These are phyloP conservation scores for Lanius ludovicianus DNA, from an alignment of 2,113 vertebrate genomes.

Conservation along the genomic window DNA sequence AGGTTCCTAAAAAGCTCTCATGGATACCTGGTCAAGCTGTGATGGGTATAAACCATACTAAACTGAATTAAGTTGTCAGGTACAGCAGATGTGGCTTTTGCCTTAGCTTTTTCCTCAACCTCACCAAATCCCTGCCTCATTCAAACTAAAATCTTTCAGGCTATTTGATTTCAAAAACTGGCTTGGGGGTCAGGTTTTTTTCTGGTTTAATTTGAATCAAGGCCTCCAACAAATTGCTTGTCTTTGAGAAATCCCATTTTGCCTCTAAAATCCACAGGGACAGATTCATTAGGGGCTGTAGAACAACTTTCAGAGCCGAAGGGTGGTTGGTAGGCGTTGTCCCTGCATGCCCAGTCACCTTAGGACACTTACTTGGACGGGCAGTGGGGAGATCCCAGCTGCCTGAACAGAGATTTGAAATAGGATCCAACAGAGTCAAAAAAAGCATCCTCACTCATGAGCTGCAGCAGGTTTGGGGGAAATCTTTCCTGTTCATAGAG, in stretches of 20 bases:
- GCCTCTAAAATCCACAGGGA: accelerated
- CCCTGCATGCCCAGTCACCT: not conserved
- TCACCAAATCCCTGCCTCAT: not conserved
- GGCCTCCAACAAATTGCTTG: not conserved
- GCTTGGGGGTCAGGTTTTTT: not conserved
- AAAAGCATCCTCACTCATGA: not conserved
- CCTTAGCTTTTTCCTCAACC: not conserved
- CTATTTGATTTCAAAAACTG: not conserved
- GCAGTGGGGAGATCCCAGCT: not conserved
- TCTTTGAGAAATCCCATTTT: not conserved
- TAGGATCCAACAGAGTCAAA: not conserved
- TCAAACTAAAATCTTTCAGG: not conserved
- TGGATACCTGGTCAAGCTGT: not conserved
- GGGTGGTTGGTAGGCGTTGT: not conserved
- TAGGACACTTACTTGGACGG: not conserved
- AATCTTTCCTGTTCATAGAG: not conserved
- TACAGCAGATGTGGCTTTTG: not conserved
- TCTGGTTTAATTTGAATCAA: not conserved
- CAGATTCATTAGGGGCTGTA: not conserved
- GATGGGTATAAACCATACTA: not conserved
- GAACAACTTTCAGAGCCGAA: not conserved
- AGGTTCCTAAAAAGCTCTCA: not conserved
- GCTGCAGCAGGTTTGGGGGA: accelerated
- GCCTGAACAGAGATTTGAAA: not conserved
- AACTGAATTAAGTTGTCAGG: not conserved